phyloP scores from a whole-genome alignment of 2,113 vertebrate species.

The Lasiurus cinereus region DNA sequence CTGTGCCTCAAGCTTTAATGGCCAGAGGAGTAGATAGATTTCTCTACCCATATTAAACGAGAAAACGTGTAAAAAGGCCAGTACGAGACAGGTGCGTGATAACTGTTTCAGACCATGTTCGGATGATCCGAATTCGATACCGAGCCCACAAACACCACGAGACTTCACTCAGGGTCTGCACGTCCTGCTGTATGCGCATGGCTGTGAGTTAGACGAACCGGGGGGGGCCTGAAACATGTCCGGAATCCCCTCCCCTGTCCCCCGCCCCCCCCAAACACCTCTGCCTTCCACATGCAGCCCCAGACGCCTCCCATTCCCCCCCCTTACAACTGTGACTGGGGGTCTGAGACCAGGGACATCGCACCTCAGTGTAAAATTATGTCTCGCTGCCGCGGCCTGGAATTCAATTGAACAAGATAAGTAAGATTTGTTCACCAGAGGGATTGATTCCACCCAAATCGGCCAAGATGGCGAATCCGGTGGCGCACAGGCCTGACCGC shows the following conservation, averaged over 20 bases:
- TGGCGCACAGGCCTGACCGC: too few relatives aligned
- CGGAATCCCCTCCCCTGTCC: not conserved
- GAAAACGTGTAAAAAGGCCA: not conserved
- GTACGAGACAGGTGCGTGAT: too few relatives aligned
- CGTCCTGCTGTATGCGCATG: rapidly evolving
- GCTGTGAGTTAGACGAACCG: not conserved
- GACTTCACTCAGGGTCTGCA: not conserved
- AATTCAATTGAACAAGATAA: not conserved
- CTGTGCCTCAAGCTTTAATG: not conserved
- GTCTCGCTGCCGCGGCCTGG: not conserved
- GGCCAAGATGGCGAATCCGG: not conserved
- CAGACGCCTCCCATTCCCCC: not conserved
- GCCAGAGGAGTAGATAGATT: not conserved
- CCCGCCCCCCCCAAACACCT: too few relatives aligned
- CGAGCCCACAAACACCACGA: not conserved
- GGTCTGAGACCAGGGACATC: not conserved
- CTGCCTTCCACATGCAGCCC: not conserved
- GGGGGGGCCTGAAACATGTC: not conserved
- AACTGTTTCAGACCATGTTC: not conserved
- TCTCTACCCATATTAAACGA: not conserved
- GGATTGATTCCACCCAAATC: not conserved
- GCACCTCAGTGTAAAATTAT: not conserved
- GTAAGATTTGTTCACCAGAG: not conserved
- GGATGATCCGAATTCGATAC: not conserved
- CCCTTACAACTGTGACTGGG: not conserved